Conservation (phyloP, 2,797 vertebrate species). For the Helarctos malayanus region DNA sequence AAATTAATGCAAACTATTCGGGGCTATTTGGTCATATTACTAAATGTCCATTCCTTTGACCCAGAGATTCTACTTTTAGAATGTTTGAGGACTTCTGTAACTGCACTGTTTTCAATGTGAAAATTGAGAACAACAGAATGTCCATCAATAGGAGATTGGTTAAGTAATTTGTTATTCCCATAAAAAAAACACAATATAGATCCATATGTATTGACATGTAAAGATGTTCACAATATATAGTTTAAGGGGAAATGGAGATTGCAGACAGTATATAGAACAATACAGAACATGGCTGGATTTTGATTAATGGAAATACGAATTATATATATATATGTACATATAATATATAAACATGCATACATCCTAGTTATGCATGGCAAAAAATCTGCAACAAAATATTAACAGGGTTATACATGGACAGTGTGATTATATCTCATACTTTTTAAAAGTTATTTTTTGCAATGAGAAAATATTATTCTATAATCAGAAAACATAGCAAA, state of each 20-base stretch:
- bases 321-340: neutral
- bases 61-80: neutral
- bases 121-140: constrained; percentile 35
- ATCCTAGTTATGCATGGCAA: neutral
- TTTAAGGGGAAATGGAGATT: neutral
- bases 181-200: neutral
- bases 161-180: constrained; percentile 30
- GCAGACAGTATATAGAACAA: neutral
- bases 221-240: neutral
- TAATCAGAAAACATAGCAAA: neutral
- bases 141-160: neutral
- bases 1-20: neutral
- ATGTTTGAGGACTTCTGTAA: neutral
- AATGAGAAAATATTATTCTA: constrained; percentile 1
- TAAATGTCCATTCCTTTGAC: constrained; percentile 7
- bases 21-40: neutral
- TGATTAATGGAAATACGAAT: neutral
- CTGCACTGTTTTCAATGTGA: neutral
- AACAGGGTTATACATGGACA: neutral
- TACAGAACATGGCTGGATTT: neutral
- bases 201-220: neutral
- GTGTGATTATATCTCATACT: neutral
- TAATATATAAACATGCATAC: neutral
- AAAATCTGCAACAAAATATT: constrained; percentile 13
- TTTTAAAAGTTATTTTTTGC: neutral